Evolutionary conservation across 1,140 invertebrate genomes (phyloP), one percentile per base, ranked within the genome.

Genomic region (Nebria ingens): DNA sequence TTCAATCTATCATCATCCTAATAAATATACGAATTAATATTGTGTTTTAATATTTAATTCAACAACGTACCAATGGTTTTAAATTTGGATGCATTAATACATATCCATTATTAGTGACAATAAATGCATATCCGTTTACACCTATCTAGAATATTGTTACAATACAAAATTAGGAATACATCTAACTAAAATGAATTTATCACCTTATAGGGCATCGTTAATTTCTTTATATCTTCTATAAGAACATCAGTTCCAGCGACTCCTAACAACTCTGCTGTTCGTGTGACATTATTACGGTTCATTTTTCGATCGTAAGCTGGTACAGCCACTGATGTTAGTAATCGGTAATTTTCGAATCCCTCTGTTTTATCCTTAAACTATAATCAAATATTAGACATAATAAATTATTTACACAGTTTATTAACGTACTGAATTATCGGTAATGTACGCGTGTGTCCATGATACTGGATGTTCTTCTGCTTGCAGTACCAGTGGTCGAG

Each of bases 21-120:
- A 59, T 72, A 65, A 54, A 54, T 21, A 11, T 45, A 9, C 58
- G 42, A 23, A 4, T 22, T 19, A 38, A 52, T 56, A 51, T 21
- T 29, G 2, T 34, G 22, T 52, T 52, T 13, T 19, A 52, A 21
- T 52, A 6, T 20, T 52, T 20, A 21, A 52, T 21, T 56, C 19
- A 55, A 51, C 25, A 52, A 73, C 79, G 80, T 71, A 85, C 83
- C 25, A 83, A 79, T n/a, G 87, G 85, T 53, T 84, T 77, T 22
- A 89, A 71, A 61, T 87, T 82, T 1, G 87, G 87, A 77, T 90
- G 88, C 38, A 89, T 72, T 20, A 91, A 71, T 3, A 98, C 76
- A 69, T 97, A 96, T 0, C 97, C 97, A 71, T 98, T 98, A 69
- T 97, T 97, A 58, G 89, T 96, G 2, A 97, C 87, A 56, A 93